Base-by-base conservation (phyloP, 2,797 vertebrate species). In the Anas georgica region DNA sequence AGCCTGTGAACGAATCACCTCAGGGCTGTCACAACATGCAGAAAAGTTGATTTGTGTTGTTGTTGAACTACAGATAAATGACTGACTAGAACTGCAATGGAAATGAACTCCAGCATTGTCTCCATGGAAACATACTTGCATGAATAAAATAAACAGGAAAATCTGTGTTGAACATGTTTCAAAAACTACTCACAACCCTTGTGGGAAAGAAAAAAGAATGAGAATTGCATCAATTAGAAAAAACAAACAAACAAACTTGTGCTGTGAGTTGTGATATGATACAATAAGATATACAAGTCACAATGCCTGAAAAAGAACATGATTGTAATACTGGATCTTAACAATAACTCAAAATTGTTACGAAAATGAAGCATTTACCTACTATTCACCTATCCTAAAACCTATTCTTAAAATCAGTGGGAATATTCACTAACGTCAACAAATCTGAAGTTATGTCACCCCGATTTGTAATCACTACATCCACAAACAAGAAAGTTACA, bases 111-210 rank as follows among this genome's bases (percentile, higher is more conserved):
- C 55, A 79, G 79, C 3, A 1, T 63, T 73, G 85, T 95, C 73
- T 66, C 93, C 87, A 91, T 93, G 85, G 95, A 95, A 95, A 96
- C 91, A 56, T 17, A 76, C 35, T 86, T 79, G 58, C 43, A 91
- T 76, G 83, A 93, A 95, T 83, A 92, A 90, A 92, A 89, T 86
- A 74, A 94, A 66, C 69, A 82, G 46, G 31, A 92, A 91, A 94
- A 89, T 39, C 43, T 41, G 14, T 35, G 56, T 72, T 91, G 45
- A 91, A 90, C 17, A 12, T 41, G 33, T 81, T 93, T 94, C 35
- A 64, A 55, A 86, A 95, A 80, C 33, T 95, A 85, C 41, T 77
- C 54, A 39, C 33, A 89, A 85, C 8, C 33, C 41, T 91, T 83
- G 33, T 1, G 3, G 37, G 50, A 64, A 87, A 68, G 45, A 75